Percentiles rank a stretch among this genome's conserved stretches.
phyloP scores from a whole-genome alignment of 2,113 vertebrate genomes.

The Nannospalax galili region DNA sequence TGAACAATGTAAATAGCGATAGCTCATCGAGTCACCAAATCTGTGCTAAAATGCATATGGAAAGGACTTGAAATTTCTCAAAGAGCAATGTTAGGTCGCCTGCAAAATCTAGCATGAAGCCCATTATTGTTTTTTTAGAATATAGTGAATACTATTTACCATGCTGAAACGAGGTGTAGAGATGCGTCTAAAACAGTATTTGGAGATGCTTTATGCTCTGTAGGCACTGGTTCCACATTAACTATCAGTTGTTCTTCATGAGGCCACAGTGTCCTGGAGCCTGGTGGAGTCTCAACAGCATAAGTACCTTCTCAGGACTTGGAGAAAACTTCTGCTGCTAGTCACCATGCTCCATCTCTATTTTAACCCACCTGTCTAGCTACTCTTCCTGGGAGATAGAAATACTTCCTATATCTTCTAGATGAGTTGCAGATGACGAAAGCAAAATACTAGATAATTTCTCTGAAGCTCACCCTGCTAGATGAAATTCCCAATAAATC shows the following conservation, averaged over 20 bases:
- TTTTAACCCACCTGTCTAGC: not conserved
- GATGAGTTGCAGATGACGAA: conserved; percentile 26
- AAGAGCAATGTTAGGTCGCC: not conserved
- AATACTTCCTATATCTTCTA: conserved; percentile 29
- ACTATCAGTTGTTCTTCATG: not conserved
- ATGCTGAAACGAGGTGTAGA: not conserved
- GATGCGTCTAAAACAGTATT: not conserved
- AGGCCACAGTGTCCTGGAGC: not conserved
- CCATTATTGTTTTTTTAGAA: too few species aligned
- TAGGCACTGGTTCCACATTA: not conserved
- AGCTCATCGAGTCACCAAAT: not conserved
- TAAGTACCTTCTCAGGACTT: not conserved
- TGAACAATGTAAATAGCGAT: not conserved
- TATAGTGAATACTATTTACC: not conserved
- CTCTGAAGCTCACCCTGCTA: conserved; percentile 49
- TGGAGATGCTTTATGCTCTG: not conserved
- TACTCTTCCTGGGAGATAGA: not conserved
- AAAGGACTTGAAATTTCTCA: not conserved
- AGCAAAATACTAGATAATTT: conserved; percentile 63
- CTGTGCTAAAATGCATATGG: not conserved
- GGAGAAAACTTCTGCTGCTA: not conserved
- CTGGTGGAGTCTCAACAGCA: not conserved
- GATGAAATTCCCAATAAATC: conserved; percentile 59
- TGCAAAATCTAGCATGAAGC: not conserved
- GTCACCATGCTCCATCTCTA: not conserved